phyloP scores from a whole-genome alignment of 2,888 invertebrate genomes.

The Coecobrya sp. region DNA sequence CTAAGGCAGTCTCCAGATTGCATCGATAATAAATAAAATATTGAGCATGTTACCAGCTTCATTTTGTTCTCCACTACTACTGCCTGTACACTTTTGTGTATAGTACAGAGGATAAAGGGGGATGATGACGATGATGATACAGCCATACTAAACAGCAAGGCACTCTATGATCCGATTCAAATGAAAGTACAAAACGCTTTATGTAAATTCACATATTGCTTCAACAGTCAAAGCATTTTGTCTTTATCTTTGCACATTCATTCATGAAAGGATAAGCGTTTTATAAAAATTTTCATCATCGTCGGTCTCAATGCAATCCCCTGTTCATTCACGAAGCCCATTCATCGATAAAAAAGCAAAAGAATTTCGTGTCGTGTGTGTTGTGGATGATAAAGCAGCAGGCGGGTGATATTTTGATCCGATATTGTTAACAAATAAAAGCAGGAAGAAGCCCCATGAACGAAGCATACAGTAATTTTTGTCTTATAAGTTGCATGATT shows the following conservation, averaged over 20 bases:
- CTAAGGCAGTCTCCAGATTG: constrained; percentile 79
- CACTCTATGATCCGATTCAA: neutral
- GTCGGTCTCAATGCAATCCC: constrained; percentile 6
- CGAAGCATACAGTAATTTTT: neutral
- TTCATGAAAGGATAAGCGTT: constrained; percentile 62
- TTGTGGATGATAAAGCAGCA: constrained; percentile 65
- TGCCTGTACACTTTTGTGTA: neutral
- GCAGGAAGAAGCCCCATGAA: constrained; percentile 39
- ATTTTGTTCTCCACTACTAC: constrained; percentile 19
- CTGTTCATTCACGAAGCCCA: constrained; percentile 24
- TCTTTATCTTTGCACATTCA: constrained; percentile 49
- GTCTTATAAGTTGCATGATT: constrained; percentile 63
- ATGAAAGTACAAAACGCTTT: constrained; percentile 67
- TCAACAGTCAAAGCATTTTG: constrained; percentile 72
- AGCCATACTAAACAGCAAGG: neutral
- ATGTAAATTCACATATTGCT: constrained; percentile 77
- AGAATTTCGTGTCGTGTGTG: constrained; percentile 64
- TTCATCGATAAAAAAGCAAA: constrained; percentile 46
- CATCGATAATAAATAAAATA: constrained; percentile 80
- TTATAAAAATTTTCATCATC: constrained; percentile 71
- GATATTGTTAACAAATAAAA: constrained; percentile 64
- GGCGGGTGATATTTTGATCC: constrained; percentile 77
- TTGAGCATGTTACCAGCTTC: constrained; percentile 57
- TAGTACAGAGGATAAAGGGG: neutral
- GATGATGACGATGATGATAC: constrained; percentile 1